These are phyloP conservation scores for Drosophila cognata DNA, from an alignment of 2,888 invertebrate genomes.

Conservation along the genomic window DNA sequence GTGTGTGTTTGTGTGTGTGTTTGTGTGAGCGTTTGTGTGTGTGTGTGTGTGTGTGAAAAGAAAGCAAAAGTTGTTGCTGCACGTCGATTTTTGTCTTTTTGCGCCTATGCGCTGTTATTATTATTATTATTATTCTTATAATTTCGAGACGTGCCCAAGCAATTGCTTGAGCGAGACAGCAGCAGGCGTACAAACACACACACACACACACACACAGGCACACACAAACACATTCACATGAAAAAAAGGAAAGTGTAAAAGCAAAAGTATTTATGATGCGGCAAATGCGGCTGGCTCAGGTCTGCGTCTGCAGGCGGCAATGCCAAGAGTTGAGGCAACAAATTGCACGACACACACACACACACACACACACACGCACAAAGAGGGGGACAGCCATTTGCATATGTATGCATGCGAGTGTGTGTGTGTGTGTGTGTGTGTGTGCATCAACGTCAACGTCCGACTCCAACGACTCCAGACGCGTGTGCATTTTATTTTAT, in stretches of 20 bases:
- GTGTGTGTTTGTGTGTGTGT: conserved; percentile 11
- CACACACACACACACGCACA: conserved; percentile 18
- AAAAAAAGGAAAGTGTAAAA: conserved; percentile 77
- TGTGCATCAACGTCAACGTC: conserved; percentile 64
- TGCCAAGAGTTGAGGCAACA: conserved; percentile 32
- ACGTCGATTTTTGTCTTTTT: conserved; percentile 63
- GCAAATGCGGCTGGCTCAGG: conserved; percentile 64
- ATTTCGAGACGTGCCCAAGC: conserved; percentile 25
- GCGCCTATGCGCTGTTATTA: conserved; percentile 43
- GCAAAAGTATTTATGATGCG: conserved; percentile 78
- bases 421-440: conserved; percentile 33
- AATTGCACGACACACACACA: conserved; percentile 46
- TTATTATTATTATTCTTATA: conserved; percentile 60
- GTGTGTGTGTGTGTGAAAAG: conserved; percentile 39
- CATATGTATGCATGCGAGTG: conserved; percentile 21
- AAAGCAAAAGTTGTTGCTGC: conserved; percentile 74
- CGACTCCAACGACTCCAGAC: conserved; percentile 57
- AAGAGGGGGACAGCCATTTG: conserved; percentile 19
- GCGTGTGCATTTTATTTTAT: conserved; percentile 42
- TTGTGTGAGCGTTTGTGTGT: conserved; percentile 9
- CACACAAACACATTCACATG: background rate
- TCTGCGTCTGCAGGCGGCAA: conserved; percentile 38
- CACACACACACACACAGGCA: background rate
- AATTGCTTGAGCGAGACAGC: conserved; percentile 1
- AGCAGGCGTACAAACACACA: background rate